Evolutionary conservation across 2,888 invertebrate genomes (phyloP).

Genomic region (Stenchaetothrips biformis): DNA sequence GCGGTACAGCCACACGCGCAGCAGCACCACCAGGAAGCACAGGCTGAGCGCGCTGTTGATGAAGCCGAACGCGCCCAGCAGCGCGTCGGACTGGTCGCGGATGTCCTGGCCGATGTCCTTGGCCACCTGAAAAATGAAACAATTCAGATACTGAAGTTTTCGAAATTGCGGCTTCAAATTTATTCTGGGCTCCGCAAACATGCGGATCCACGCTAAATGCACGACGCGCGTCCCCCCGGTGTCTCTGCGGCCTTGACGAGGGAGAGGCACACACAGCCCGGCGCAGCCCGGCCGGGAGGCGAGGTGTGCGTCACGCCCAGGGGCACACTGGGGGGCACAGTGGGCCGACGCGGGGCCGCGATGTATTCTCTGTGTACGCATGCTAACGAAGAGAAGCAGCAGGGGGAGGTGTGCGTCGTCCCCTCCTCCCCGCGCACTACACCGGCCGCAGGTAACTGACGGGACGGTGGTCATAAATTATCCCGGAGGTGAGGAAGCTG

Average conservation of each 20-base stretch:
- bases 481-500: constrained; percentile 22
- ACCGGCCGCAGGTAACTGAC: constrained; percentile 13
- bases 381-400: not conserved
- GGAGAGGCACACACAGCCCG: not conserved
- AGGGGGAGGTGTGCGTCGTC: not conserved
- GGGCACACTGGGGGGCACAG: too few relatives aligned
- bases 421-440: not conserved
- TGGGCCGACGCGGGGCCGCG: too few relatives aligned
- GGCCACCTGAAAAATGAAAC: constrained; percentile 27
- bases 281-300: not conserved
- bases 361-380: constrained; percentile 15
- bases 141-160: not conserved
- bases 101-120: constrained; percentile 9
- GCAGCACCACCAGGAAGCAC: constrained; percentile 36
- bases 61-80: constrained; percentile 15
- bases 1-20: constrained; percentile 65
- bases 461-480: constrained; percentile 6
- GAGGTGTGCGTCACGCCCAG: not conserved
- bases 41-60: constrained; percentile 24
- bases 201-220: too few relatives aligned
- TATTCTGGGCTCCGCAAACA: not conserved
- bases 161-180: not conserved
- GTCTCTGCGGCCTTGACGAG: not conserved
- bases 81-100: constrained; percentile 1
- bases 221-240: too few relatives aligned